A percentile compares a stretch with the other conserved stretches of the same genome.
Evolutionary conservation across 2,113 vertebrate species (phyloP).

Genomic region (Leucopsar rothschildi): DNA sequence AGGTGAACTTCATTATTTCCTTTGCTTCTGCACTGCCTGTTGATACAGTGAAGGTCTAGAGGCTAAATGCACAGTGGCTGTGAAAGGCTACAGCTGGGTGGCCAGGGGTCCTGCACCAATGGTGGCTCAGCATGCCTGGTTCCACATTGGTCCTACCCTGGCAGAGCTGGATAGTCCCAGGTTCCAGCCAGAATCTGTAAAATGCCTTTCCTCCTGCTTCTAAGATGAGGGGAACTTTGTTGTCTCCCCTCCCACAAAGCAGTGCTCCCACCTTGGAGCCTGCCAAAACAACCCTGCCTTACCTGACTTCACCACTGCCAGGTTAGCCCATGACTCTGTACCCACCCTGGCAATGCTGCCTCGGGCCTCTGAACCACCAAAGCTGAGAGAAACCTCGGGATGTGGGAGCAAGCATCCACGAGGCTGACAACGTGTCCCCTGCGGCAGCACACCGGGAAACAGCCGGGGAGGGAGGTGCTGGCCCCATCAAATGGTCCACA

Average conservation of each 20-base stretch:
- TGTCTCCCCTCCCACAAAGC: not conserved
- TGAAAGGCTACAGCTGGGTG: not conserved
- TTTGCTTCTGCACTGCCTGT: not conserved
- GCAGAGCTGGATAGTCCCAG: not conserved
- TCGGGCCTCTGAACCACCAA: not conserved
- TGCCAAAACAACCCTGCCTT: not conserved
- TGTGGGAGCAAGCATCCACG: fast-evolving
- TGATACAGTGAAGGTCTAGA: not conserved
- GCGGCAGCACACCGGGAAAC: fast-evolving
- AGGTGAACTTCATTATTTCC: not conserved
- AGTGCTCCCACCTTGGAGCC: fast-evolving
- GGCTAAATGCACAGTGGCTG: not conserved
- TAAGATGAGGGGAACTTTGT: not conserved
- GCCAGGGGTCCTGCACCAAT: fast-evolving
- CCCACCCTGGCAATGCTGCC: not conserved
- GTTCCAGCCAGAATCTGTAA: not conserved
- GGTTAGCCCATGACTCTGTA: not conserved
- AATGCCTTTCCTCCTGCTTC: not conserved
- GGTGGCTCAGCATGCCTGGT: fast-evolving
- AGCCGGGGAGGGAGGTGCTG: fast-evolving
- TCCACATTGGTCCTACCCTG: fast-evolving
- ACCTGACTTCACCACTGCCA: not conserved
- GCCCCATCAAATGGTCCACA: not conserved
- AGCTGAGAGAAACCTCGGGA: not conserved
- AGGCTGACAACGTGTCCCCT: not conserved